Conservation (phyloP, 2,888 invertebrate genomes). For the Andrena camellia region DNA sequence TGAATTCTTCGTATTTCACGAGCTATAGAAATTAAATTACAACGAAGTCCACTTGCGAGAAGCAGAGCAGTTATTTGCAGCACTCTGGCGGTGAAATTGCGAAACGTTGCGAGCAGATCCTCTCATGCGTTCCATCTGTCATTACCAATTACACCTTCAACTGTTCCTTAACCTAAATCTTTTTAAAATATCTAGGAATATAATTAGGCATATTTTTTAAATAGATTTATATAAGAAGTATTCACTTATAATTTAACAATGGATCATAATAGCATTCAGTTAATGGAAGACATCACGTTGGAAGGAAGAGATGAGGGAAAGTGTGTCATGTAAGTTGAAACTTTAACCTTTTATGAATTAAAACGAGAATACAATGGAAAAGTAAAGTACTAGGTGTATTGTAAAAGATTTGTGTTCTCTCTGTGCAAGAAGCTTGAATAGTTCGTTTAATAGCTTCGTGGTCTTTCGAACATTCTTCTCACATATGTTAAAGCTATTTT, state of each 20-base stretch:
- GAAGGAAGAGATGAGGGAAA: conserved; percentile 64
- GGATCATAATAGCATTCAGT: conserved; percentile 75
- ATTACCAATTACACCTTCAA: conserved; percentile 8
- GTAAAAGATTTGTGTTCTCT: background rate
- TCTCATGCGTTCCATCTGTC: conserved; percentile 15
- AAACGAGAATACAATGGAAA: background rate
- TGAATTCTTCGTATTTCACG: background rate
- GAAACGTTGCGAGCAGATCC: background rate
- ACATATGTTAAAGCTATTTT: background rate
- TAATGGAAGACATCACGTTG: conserved; percentile 77
- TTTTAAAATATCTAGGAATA: background rate
- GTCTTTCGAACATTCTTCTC: background rate
- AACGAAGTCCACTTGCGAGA: background rate
- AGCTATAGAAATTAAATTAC: no score
- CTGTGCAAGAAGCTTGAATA: background rate
- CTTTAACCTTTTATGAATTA: conserved; percentile 1
- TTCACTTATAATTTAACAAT: conserved; percentile 56
- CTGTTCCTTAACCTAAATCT: conserved; percentile 21
- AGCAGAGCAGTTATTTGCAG: background rate
- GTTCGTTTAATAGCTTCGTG: background rate
- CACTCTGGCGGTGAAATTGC: background rate
- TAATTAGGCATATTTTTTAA: conserved; percentile 2
- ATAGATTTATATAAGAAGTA: conserved; percentile 1
- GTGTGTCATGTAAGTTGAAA: conserved; percentile 33
- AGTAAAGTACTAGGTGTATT: background rate